Percentiles rank a stretch among this genome's conserved stretches.
These are phyloP conservation scores for Struthidea cinerea DNA, from an alignment of 2,113 vertebrate genomes.

Conservation along the genomic window DNA sequence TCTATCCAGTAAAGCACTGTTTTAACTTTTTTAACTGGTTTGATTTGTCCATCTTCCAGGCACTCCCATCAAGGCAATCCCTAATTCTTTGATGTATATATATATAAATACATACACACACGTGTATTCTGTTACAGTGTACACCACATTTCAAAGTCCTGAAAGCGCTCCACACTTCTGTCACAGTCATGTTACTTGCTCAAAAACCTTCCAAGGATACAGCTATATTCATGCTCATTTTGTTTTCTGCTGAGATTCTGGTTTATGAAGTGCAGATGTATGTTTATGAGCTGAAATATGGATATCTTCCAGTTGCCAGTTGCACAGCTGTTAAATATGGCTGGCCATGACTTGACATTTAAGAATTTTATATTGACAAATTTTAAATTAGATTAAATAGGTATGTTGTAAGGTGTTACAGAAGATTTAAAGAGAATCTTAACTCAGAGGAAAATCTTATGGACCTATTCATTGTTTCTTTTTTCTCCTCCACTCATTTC, in stretches of 20 bases:
- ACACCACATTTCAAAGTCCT: neutral
- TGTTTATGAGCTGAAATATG: neutral
- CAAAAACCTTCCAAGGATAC: neutral
- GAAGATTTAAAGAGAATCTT: neutral
- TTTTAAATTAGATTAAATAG: neutral
- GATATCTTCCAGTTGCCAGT: neutral
- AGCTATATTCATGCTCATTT: neutral
- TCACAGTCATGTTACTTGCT: neutral
- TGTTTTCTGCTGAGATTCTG: neutral
- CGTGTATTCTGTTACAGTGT: neutral
- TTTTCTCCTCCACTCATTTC: neutral
- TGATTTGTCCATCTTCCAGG: neutral
- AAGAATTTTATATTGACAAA: neutral
- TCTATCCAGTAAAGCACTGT: neutral
- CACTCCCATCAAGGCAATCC: neutral
- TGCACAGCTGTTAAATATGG: neutral
- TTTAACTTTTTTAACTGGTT: neutral
- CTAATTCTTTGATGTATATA: neutral
- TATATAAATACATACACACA: fast-evolving
- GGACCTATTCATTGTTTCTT: neutral
- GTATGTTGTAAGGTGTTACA: neutral
- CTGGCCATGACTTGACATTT: slow-evolving; percentile 14
- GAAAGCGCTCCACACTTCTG: neutral
- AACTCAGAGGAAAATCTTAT: neutral
- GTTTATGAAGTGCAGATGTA: neutral